Evolutionary conservation across 2,797 vertebrate genomes (phyloP), one percentile per base, ranked within the genome.

Genomic region (Podarcis lilfordi): DNA sequence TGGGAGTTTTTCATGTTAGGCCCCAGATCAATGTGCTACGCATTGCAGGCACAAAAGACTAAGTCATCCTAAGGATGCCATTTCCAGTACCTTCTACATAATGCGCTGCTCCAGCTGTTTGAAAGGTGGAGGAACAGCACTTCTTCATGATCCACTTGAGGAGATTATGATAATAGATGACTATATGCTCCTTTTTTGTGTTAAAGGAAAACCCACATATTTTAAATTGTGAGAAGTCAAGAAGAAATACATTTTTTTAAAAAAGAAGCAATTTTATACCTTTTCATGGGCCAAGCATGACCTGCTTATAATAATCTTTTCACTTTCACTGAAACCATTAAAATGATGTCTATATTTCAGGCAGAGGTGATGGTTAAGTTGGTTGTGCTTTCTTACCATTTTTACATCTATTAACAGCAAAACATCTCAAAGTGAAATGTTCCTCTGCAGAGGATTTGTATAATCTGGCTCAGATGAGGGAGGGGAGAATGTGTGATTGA

Each of bases 341-440:
- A 25, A 55, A 75, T 66, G 35, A 2, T 64, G 5, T 75, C 25
- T 64, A n/a, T 40, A 59, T 72, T 59, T 71, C 61, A 79, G 64
- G 13, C n/a, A 27, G 80, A 86, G 43, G 13, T 80, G 76, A 55
- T 32, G 19, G n/a, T 90, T 88, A 77, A 80, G 89, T 43, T 88
- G 32, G 1, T 27, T 64, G 6, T 61, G 6, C 29, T 43, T 9
- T 78, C 61, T 69, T 86, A 64, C 71, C 5, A 19, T 25, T 82
- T 91, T 55, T 1, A 2, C 27, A 72, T 43, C 82, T 88, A 9
- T 92, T 83, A 45, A 1, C 35, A 66, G 10, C 1, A 59, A 68
- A 59, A 43, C 3, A 59, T 40, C 19, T 71, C 40, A 1, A 0
- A 82, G 23, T 80, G 2, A 86, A 83, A 86, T 5, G 17, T 61